These are phyloP conservation scores for Basileuterus tristriatus DNA, from an alignment of 2,797 vertebrate genomes.

Conservation along the genomic window DNA sequence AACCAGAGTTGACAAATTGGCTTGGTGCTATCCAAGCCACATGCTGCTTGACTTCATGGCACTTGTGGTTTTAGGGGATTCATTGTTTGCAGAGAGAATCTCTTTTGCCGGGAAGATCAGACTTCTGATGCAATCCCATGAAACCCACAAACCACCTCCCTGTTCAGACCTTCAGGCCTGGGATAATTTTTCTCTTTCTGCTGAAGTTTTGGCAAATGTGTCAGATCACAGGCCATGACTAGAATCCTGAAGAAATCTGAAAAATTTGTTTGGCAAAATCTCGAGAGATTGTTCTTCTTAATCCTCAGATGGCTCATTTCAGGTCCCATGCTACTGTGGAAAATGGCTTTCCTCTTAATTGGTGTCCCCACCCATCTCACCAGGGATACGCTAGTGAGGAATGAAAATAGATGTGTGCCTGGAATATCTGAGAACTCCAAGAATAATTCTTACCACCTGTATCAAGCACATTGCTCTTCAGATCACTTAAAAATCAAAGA, in stretches of 20 bases:
- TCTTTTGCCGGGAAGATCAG: slow-evolving; percentile 62
- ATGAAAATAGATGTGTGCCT: slow-evolving; percentile 41
- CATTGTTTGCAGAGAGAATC: slow-evolving; percentile 60
- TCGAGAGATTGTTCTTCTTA: slow-evolving; percentile 39
- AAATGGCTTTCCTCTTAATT: slow-evolving; percentile 37
- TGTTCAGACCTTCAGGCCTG: slow-evolving; percentile 26
- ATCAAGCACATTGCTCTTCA: slow-evolving; percentile 30
- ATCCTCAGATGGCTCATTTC: not conserved
- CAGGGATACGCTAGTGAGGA: not conserved
- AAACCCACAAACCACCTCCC: slow-evolving; percentile 68
- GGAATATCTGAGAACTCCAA: slow-evolving; percentile 28
- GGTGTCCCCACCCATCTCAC: slow-evolving; percentile 24
- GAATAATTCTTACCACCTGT: slow-evolving; percentile 49
- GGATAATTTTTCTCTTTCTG: slow-evolving; percentile 35
- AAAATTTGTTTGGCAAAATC: slow-evolving; percentile 47
- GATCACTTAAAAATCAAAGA: slow-evolving; percentile 22
- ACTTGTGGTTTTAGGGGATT: slow-evolving; percentile 62
- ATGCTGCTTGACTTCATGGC: slow-evolving; percentile 57
- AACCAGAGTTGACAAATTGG: slow-evolving; percentile 65
- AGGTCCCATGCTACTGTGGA: not conserved
- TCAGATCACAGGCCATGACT: slow-evolving; percentile 37
- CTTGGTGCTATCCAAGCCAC: slow-evolving; percentile 55
- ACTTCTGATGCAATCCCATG: slow-evolving; percentile 66
- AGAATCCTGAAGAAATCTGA: slow-evolving; percentile 47
- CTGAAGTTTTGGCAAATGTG: slow-evolving; percentile 44